phyloP scores from a whole-genome alignment of 2,888 invertebrate species.

The Andrena bicolor region DNA sequence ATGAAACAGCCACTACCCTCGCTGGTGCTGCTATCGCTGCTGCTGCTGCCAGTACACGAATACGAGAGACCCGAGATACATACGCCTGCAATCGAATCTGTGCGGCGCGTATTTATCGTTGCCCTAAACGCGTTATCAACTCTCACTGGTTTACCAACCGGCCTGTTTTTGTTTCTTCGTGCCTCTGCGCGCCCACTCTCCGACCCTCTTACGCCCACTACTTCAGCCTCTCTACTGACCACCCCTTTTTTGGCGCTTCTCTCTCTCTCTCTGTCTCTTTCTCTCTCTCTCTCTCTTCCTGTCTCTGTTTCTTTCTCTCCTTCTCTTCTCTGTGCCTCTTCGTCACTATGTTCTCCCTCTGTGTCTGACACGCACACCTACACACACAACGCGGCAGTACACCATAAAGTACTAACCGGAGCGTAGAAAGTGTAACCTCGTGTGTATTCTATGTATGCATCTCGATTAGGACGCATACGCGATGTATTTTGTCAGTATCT shows the following conservation, averaged over 20 bases:
- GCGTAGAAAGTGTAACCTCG: constrained; percentile 46
- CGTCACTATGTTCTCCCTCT: neutral
- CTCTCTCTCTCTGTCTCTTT: constrained; percentile 1
- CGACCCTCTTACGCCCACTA: neutral
- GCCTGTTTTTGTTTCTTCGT: constrained; percentile 50
- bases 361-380: neutral
- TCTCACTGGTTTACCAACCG: constrained; percentile 24
- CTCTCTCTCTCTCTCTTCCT: neutral
- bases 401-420: constrained; percentile 33
- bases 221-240: neutral
- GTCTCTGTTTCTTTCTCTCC: constrained; percentile 10
- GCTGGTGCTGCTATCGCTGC: constrained; percentile 67
- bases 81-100: constrained; percentile 14
- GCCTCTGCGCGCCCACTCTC: constrained; percentile 29
- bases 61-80: constrained; percentile 25
- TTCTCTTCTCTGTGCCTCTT: constrained; percentile 6
- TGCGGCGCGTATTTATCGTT: constrained; percentile 38
- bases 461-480: constrained; percentile 58
- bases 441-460: constrained; percentile 56
- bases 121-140: constrained; percentile 13
- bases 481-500: constrained; percentile 41
- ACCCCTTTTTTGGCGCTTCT: constrained; percentile 13
- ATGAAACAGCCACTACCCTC: constrained; percentile 38
- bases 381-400: constrained; percentile 36
- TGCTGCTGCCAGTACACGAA: constrained; percentile 64